Evolutionary conservation across 2,113 vertebrate genomes (phyloP).

Genomic region (Cyrtonyx montezumae): DNA sequence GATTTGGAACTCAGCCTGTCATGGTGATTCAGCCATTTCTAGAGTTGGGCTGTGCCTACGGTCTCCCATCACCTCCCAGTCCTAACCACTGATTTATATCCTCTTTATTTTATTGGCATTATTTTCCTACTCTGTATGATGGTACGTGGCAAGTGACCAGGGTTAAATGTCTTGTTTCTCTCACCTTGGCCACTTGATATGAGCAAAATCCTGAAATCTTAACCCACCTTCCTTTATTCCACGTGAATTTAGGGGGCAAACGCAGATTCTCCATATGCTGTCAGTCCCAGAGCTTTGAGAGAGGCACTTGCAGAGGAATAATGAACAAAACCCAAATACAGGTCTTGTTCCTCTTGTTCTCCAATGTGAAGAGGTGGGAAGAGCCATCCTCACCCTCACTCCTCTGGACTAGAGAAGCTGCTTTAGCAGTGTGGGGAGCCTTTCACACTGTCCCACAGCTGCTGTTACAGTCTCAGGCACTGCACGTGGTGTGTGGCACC

Average conservation of each 20-base stretch:
- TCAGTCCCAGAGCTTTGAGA: not conserved
- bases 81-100: not conserved
- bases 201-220: not conserved
- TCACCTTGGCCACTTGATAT: not conserved
- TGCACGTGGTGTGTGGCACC: not conserved
- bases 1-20: not conserved
- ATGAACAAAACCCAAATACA: not conserved
- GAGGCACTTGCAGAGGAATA: rapidly evolving
- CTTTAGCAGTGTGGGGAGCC: not conserved
- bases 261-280: not conserved
- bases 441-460: not conserved
- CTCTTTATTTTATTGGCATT: not conserved
- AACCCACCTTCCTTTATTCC: not conserved
- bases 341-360: not conserved
- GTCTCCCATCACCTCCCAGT: not conserved
- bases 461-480: not conserved
- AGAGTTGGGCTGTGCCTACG: not conserved
- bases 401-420: not conserved
- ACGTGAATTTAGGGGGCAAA: not conserved
- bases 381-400: not conserved
- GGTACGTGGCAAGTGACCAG: not conserved
- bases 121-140: not conserved
- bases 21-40: not conserved
- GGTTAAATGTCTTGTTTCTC: not conserved
- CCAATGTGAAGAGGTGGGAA: rapidly evolving